Conservation (phyloP, 2,797 vertebrate genomes). For the Toxotes lorentzi region DNA sequence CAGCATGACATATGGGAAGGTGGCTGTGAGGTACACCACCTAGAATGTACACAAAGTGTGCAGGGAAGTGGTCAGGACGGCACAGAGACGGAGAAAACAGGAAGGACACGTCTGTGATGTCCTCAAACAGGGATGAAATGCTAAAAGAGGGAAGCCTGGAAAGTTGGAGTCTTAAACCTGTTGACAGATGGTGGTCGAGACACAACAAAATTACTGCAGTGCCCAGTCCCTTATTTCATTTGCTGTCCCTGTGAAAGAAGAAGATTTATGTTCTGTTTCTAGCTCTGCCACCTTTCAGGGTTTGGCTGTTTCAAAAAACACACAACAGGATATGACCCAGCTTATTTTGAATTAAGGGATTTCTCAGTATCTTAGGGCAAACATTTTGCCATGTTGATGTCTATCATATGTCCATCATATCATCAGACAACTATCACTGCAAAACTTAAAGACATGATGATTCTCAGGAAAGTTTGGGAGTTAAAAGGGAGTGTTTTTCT, state of each 20-base stretch:
- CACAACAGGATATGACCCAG: neutral
- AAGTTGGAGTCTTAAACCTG: slow-evolving; percentile 42
- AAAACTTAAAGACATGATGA: neutral
- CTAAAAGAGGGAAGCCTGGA: slow-evolving; percentile 33
- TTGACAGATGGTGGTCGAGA: slow-evolving; percentile 35
- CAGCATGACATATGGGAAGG: slow-evolving; percentile 93
- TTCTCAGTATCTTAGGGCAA: neutral
- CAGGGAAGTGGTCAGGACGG: slow-evolving; percentile 42
- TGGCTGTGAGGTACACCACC: slow-evolving; percentile 95
- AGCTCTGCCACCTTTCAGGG: neutral
- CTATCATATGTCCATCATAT: no score
- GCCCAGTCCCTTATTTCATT: neutral
- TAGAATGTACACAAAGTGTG: slow-evolving; percentile 64
- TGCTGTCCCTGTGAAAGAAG: neutral
- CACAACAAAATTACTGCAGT: slow-evolving; percentile 23
- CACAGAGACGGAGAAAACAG: slow-evolving; percentile 30
- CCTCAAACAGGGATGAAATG: slow-evolving; percentile 20
- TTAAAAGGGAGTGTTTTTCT: neutral
- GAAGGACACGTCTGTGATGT: slow-evolving; percentile 25
- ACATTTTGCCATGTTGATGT: neutral
- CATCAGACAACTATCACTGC: neutral
- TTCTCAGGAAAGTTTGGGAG: neutral
- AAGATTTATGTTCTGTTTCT: slow-evolving; percentile 11
- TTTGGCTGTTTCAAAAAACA: slow-evolving; percentile 8
- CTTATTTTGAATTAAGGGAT: neutral